Base-by-base conservation (phyloP, 2,888 invertebrate genomes). In the Cantharis flavilabris region DNA sequence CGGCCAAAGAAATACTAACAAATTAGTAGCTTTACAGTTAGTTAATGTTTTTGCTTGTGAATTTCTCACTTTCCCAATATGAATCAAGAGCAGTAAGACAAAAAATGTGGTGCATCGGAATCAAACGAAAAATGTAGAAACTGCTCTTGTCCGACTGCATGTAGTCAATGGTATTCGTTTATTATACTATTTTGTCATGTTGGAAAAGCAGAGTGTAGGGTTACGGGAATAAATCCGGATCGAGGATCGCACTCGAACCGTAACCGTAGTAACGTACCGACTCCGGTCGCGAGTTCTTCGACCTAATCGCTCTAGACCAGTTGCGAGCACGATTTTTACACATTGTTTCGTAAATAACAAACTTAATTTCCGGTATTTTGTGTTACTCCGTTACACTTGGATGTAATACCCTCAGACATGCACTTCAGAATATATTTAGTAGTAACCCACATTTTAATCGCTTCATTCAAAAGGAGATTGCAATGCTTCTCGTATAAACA, bases 241-340 rank as follows among this genome's bases (percentile, higher is more conserved):
- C 62, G 70, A 67, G 49, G 49, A 49, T 63, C 62, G 72, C 28
- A 69, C 72, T 70, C 63, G 30, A 49, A 72, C 18, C 70, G 76
- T 71, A 23, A 63, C 62, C 79, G 79, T 74, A 79, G 79, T 79
- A 79, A 76, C 75, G 73, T 72, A 70, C 72, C 33, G 69, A 49
- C 79, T 70, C 33, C 76, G 76, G 79, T 75, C 76, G 75, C 74
- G 78, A 79, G 83, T 80, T 77, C 83, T 80, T 82, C 82, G 84
- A 84, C 82, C 83, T 82, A 83, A 83, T 82, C 81, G 73, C 81
- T 67, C 80, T 81, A 79, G 81, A 78, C 77, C 80, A 81, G 80
- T 77, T 76, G 78, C 80, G 81, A 78, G 79, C 81, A 83, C 80
- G 82, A 80, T 81, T 80, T 76, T 80, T 80, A 79, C 72, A 75